Conservation (phyloP, 37 sponge, comb jelly and placozoan genomes). For the Axinella damicornis region DNA sequence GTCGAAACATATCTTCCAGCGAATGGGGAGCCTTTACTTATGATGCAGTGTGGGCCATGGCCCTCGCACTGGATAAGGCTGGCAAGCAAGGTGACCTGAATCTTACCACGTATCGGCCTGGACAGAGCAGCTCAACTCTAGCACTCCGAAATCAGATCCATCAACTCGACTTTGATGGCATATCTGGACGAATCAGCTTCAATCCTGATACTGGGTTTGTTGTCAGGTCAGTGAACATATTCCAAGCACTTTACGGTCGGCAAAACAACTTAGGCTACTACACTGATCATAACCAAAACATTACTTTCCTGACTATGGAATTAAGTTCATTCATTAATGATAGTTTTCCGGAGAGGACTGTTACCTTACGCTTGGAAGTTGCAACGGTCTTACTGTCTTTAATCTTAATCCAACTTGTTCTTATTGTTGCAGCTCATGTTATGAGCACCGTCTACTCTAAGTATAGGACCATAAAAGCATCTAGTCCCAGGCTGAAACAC, state of each 20-base stretch:
- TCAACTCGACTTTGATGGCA: neutral
- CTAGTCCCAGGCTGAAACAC: slow-evolving; percentile 19
- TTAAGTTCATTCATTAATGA: neutral
- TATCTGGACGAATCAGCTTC: neutral
- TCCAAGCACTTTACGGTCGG: neutral
- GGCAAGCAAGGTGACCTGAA: neutral
- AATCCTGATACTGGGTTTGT: neutral
- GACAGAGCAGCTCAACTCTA: neutral
- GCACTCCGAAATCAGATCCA: neutral
- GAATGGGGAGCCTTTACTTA: neutral
- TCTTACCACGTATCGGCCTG: neutral
- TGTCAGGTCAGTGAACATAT: neutral
- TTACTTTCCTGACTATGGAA: neutral
- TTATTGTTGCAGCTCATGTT: neutral
- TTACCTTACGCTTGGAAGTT: neutral
- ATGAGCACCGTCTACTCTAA: slow-evolving; percentile 14
- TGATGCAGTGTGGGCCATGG: slow-evolving; percentile 25
- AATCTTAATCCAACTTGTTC: neutral
- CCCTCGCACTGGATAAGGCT: slow-evolving; percentile 5
- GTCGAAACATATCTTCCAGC: neutral
- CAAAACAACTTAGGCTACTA: neutral
- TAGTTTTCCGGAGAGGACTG: neutral
- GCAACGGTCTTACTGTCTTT: neutral
- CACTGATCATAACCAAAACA: neutral
- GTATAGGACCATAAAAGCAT: slow-evolving; percentile 24